Conservation (phyloP, 64 coral and sea anemone genomes). For the Catalaphyllia jardinei region DNA sequence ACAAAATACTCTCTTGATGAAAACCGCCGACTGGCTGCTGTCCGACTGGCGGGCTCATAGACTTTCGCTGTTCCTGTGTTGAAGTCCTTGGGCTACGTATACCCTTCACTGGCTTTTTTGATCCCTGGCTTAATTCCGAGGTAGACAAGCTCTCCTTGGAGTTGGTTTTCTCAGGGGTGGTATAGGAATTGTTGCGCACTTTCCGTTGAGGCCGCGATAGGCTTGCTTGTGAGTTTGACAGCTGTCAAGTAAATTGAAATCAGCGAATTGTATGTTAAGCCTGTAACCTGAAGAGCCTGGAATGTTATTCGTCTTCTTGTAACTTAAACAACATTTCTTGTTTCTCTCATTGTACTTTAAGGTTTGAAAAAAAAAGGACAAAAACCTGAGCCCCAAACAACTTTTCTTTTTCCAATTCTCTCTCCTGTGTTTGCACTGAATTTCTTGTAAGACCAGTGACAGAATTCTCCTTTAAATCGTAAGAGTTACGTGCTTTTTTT, state of each 20-base stretch:
- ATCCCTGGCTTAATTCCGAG: not conserved
- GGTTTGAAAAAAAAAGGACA: no score
- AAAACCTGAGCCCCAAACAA: no score
- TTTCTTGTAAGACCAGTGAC: no score
- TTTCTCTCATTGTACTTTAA: not conserved
- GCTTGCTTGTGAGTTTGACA: not conserved
- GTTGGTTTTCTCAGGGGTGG: not conserved
- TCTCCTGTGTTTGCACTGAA: no score
- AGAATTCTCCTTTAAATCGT: no score
- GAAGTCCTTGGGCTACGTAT: conserved; percentile 20
- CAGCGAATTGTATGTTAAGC: no score
- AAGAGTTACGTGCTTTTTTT: no score
- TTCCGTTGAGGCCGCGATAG: not conserved
- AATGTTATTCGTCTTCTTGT: no score
- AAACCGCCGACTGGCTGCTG: not conserved
- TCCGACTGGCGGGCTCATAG: not conserved
- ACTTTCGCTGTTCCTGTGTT: not conserved
- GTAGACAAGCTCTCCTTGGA: not conserved
- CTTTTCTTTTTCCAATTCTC: no score
- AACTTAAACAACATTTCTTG: not conserved
- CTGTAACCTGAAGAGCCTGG: no score
- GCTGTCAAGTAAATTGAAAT: not conserved
- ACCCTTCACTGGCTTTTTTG: conserved; percentile 2
- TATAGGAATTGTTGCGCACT: not conserved
- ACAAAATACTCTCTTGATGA: not conserved